A percentile compares a stretch with the other conserved stretches of the same genome.
Evolutionary conservation across 1,140 invertebrate species (phyloP).

Genomic region (Drosophila willistoni): DNA sequence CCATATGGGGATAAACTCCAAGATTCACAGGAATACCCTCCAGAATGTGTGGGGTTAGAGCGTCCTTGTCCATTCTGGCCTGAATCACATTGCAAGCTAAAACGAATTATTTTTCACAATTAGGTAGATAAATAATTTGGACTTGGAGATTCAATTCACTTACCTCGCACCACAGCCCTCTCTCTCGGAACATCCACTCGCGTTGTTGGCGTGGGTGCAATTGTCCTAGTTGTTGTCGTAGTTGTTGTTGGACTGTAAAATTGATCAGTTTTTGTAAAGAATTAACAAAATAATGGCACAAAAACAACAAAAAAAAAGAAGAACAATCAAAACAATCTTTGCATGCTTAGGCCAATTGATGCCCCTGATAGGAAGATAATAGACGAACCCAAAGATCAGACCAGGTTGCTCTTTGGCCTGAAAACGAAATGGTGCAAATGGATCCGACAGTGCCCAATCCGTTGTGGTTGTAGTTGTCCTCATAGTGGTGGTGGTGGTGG

Average conservation of each 20-base stretch:
- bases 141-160: neutral
- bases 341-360: constrained; percentile 25
- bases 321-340: neutral
- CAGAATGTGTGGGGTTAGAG: constrained; percentile 60
- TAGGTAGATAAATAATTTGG: too few species aligned
- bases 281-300: too few species aligned
- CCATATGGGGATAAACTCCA: constrained; percentile 78
- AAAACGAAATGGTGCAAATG: constrained; percentile 41
- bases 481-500: constrained; percentile 8
- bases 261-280: too few species aligned
- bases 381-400: constrained; percentile 37
- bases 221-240: constrained; percentile 29
- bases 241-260: constrained; percentile 9
- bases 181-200: constrained; percentile 17
- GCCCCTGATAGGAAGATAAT: constrained; percentile 19
- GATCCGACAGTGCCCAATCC: constrained; percentile 20
- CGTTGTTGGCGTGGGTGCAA: constrained; percentile 23
- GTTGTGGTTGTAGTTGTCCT: neutral
- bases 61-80: neutral
- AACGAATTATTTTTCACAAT: neutral
- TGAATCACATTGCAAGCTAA: constrained; percentile 50
- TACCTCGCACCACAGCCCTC: constrained; percentile 33
- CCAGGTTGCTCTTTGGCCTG: constrained; percentile 18
- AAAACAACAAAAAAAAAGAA: too few species aligned
- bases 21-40: constrained; percentile 58